These are phyloP conservation scores for Halictus quadricinctus DNA, from an alignment of 2,888 invertebrate genomes.

Conservation along the genomic window DNA sequence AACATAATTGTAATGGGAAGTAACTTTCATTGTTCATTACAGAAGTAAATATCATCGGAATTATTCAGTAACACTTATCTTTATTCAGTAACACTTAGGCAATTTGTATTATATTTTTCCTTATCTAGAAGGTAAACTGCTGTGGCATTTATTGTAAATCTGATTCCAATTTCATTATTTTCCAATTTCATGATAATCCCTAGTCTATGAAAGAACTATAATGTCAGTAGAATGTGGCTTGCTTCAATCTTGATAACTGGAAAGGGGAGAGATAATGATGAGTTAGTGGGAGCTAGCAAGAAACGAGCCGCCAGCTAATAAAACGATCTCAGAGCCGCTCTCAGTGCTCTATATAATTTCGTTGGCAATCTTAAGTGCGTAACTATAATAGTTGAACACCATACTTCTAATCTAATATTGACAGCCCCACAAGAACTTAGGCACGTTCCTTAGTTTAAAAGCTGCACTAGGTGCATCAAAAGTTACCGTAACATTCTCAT, in stretches of 20 bases:
- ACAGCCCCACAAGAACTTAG: neutral
- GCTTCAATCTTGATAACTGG: neutral
- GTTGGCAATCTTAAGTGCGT: neutral
- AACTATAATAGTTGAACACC: neutral
- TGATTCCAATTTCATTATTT: neutral
- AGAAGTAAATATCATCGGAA: too few relatives aligned
- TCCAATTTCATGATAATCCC: neutral
- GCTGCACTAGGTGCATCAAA: neutral
- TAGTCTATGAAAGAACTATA: neutral
- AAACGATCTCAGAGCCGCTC: neutral
- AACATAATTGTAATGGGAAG: too few relatives aligned
- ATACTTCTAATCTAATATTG: neutral
- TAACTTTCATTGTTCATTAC: too few relatives aligned
- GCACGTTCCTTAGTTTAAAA: neutral
- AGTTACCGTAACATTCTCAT: neutral
- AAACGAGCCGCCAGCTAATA: neutral
- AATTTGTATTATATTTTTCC: too few relatives aligned
- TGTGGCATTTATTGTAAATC: neutral
- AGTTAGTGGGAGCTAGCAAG: neutral
- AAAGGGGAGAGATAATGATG: constrained; percentile 1
- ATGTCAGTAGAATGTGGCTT: neutral
- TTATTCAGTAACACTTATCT: too few relatives aligned
- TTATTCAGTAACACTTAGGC: too few relatives aligned
- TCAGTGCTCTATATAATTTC: neutral
- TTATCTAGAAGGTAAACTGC: neutral